Percentiles rank a stretch among this genome's conserved stretches.
Evolutionary conservation across 2,888 invertebrate species (phyloP).

Genomic region (Chrysina gloriosa): DNA sequence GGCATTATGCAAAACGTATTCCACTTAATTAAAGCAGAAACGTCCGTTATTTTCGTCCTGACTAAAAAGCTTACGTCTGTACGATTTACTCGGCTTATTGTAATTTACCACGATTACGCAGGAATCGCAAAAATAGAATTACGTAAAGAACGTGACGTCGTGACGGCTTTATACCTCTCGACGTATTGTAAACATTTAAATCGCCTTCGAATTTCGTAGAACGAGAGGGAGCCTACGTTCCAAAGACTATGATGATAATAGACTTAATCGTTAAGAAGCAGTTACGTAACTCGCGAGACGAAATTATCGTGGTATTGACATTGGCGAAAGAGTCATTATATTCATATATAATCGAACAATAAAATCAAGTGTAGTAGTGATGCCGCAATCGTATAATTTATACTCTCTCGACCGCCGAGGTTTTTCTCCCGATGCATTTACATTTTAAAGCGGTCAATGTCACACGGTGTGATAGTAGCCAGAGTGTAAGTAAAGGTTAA

Average conservation of each 20-base stretch:
- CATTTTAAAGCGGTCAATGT: slow-evolving; percentile 32
- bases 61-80: no score
- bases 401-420: neutral
- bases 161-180: neutral
- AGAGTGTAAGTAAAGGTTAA: slow-evolving; percentile 28
- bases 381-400: neutral
- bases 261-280: neutral
- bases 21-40: no score
- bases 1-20: no score
- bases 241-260: neutral
- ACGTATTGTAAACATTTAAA: neutral
- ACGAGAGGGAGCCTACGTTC: neutral
- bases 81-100: slow-evolving; percentile 15
- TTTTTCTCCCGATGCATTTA: neutral
- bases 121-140: slow-evolving; percentile 1
- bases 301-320: slow-evolving; percentile 19
- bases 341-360: neutral
- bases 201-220: neutral
- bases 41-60: no score
- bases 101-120: neutral
- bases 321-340: neutral
- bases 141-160: neutral
- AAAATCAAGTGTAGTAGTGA: neutral
- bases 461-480: neutral
- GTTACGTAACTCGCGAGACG: neutral